These are phyloP conservation scores for Yponomeuta malinellus DNA, from an alignment of 2,888 invertebrate genomes.

Conservation along the genomic window DNA sequence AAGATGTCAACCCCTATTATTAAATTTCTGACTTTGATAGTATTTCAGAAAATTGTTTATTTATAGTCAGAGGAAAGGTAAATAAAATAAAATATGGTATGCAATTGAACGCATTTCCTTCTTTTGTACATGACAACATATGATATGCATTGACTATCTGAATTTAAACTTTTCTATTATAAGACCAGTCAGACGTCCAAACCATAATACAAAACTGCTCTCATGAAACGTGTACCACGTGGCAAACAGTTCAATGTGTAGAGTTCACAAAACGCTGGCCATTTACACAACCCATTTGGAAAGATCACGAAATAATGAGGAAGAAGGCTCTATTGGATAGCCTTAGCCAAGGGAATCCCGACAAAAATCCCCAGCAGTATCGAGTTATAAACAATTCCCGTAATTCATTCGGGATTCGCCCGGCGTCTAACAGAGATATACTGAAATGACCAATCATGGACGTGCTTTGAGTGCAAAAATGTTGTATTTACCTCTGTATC, in stretches of 20 bases:
- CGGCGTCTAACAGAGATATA: constrained; percentile 65
- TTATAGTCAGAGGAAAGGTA: too few species aligned
- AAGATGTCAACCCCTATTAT: too few species aligned
- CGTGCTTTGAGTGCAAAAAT: constrained; percentile 54
- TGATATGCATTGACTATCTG: too few species aligned
- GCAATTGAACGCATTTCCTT: too few species aligned
- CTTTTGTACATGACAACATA: too few species aligned
- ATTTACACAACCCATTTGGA: neutral
- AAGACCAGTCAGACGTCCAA: too few species aligned
- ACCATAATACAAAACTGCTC: too few species aligned
- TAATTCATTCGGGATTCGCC: constrained; percentile 61
- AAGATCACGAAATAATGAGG: neutral
- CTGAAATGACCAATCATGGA: constrained; percentile 71
- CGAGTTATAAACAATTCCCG: constrained; percentile 56
- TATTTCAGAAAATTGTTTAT: too few species aligned
- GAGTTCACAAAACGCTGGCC: neutral
- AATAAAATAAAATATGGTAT: too few species aligned
- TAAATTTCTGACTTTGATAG: too few species aligned
- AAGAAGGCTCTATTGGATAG: neutral
- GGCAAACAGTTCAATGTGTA: neutral
- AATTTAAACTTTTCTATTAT: too few species aligned
- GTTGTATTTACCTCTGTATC: constrained; percentile 38
- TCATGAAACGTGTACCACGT: too few species aligned
- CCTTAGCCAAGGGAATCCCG: constrained; percentile 24
- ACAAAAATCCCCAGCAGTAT: constrained; percentile 34